Conservation (phyloP, 2,113 vertebrate species). For the Puffinus mauretanicus region DNA sequence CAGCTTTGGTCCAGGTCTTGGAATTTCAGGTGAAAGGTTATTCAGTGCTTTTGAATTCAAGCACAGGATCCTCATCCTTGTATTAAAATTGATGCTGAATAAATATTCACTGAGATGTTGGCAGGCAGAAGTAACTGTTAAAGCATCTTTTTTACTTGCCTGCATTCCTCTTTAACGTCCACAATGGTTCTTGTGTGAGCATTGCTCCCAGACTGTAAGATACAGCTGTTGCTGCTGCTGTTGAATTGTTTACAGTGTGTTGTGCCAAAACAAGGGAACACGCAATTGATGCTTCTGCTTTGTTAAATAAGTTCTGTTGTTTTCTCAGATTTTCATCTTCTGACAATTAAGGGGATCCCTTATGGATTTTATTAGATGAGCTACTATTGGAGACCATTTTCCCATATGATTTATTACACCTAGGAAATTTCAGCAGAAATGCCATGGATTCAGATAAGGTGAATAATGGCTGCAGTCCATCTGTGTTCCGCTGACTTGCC, state of each 20-base stretch:
- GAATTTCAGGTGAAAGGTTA: not conserved
- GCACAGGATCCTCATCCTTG: not conserved
- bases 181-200: not conserved
- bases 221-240: not conserved
- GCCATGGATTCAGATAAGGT: not conserved
- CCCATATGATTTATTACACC: not conserved
- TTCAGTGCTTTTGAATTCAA: not conserved
- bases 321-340: not conserved
- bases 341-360: not conserved
- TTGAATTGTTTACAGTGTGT: not conserved
- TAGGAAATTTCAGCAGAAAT: conserved; percentile 5
- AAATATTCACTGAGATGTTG: not conserved
- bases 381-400: not conserved
- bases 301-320: not conserved
- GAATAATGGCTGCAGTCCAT: conserved; percentile 8
- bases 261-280: not conserved
- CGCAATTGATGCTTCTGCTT: not conserved
- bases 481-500: conserved; percentile 3
- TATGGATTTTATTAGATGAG: not conserved
- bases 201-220: not conserved
- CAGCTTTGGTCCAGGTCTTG: not conserved
- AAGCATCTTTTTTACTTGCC: not conserved
- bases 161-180: not conserved
- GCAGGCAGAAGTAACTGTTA: not conserved
- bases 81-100: not conserved